Base-by-base conservation (phyloP, 2,797 vertebrate species). In the Leuciscus waleckii region DNA sequence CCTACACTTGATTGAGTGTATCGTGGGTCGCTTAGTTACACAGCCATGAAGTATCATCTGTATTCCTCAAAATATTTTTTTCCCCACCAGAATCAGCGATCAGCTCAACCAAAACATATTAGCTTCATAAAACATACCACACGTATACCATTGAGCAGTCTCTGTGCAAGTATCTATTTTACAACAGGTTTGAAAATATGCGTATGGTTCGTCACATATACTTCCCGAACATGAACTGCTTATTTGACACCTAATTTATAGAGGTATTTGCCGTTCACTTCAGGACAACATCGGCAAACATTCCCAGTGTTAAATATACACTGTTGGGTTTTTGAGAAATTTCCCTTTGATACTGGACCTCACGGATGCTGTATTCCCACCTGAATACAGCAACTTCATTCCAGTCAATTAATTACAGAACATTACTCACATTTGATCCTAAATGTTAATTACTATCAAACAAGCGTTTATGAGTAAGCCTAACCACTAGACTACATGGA, bases 1-100 rank as follows among this genome's bases (percentile, higher is more conserved):
- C 91, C 92, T 93, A 92, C 90, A 86, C 88, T 86, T 85, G 85
- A 91, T 69, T 85, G 79, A 90, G 81, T 35, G 73, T 56, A 75
- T 68, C 39, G 58, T 75, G 58, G 79, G 46, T 84, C 68, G 13
- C 32, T 37, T 23, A 65, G 56, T 89, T 37, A 46, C 74, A 79
- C 87, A 90, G 86, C 81, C 1, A 91, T 90, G 90, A 90, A 79
- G 73, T 37, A 71, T 70, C 35, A 70, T 43, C 78, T 81, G 71
- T 65, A 63, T 70, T 54, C n/a, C 61, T 77, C 23, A 68, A 75
- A 74, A 65, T 76, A 5, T 14, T 46, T 26, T n/a, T 11, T 35
- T 23, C 54, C n/a, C 54, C 41, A 81, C 51, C 29, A 41, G 37
- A 70, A 69, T 68, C 74, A 54, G 61, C 32, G 67, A 84, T 79